Evolutionary conservation across 2,797 vertebrate genomes (phyloP), one percentile per base, ranked within the genome.

Genomic region (Alectoris magna): DNA sequence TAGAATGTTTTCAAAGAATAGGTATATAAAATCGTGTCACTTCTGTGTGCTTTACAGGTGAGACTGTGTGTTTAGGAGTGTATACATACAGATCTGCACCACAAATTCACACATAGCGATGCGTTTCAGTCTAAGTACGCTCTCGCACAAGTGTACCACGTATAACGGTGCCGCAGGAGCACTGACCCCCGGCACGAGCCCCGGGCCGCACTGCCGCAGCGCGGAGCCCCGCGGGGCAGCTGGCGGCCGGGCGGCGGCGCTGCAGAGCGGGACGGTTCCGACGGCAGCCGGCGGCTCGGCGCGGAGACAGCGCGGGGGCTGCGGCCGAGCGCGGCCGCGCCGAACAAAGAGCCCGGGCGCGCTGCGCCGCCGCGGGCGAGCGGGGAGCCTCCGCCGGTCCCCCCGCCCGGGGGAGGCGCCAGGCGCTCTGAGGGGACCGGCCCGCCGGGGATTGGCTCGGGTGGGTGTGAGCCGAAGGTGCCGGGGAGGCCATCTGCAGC

Each of bases 151-250:
- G 27, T 6, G 29, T 55, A 31, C 53, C 16, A 31, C 51, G 26
- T 53, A 29, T 53, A 53, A 53, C 51, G 51, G 51, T 17, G 51
- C 51, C 27, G 51, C 51, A 53, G 51, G 15, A 29, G 71, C 41
- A 18, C 31, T 3, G 31, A 58, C 31, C 31, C 55, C 29, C 29
- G 29, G 31, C 55, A n/a, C 56, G 4, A 56, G 18, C 55, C 55
- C 55, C 55, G 55, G 55, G 55, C 31, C 85, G 92, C 78, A 82
- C 86, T 88, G 96, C 96, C 87, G 94, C 92, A 92, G 92, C 84
- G 63, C 78, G 60, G 49, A 46, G 66, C 55, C 43, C 43, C 26
- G 48, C 18, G 49, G 46, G 6, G 10, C 22, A 68, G 56, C 58
- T 56, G 22, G 59, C 53, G 53, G 46, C 36, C 49, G 38, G 16